These are phyloP conservation scores for Syritta pipiens DNA, from an alignment of 2,888 invertebrate genomes.

Conservation along the genomic window DNA sequence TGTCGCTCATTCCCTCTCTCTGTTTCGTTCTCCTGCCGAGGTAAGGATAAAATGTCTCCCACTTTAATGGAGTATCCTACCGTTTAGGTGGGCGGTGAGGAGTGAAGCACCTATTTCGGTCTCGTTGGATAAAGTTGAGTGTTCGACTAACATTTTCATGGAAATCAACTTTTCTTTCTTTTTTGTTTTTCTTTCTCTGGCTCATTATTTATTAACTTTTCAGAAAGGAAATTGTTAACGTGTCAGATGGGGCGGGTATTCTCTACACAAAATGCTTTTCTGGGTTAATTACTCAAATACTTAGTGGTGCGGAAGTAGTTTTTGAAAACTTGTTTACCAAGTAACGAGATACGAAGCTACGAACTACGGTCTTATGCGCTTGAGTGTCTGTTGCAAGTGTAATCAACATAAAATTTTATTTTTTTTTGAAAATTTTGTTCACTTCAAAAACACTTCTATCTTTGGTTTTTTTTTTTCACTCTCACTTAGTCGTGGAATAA, in stretches of 20 bases:
- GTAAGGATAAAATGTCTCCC: background rate
- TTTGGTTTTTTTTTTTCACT: no score
- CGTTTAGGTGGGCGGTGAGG: background rate
- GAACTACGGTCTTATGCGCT: background rate
- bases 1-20: background rate
- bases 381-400: no score
- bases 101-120: background rate
- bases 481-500: no score
- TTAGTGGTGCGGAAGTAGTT: background rate
- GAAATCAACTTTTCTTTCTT: background rate
- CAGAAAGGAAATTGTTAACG: background rate
- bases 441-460: no score
- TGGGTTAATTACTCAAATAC: background rate
- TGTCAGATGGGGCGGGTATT: background rate
- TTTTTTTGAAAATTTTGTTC: no score
- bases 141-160: background rate
- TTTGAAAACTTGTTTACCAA: background rate
- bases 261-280: background rate
- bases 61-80: background rate
- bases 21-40: background rate
- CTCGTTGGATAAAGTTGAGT: background rate
- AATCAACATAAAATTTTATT: background rate
- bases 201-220: conserved; percentile 1
- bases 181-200: background rate
- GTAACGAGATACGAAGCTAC: background rate